These are phyloP conservation scores for Pampusana beccarii DNA, from an alignment of 2,113 vertebrate genomes.

Conservation along the genomic window DNA sequence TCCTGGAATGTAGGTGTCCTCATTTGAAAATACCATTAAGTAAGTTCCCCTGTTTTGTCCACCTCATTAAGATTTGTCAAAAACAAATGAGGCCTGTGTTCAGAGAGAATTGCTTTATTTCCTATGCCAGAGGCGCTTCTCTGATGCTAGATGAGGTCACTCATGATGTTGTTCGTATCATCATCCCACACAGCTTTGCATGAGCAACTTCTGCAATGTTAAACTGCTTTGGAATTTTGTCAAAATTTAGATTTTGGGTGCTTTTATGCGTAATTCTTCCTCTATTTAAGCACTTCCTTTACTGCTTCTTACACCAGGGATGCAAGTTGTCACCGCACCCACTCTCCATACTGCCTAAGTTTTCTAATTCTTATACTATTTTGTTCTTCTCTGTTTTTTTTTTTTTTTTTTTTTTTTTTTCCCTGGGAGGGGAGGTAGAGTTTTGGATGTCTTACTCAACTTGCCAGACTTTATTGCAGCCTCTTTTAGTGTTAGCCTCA, in stretches of 20 bases:
- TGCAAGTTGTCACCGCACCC: not conserved
- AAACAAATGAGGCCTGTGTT: not conserved
- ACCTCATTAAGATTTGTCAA: not conserved
- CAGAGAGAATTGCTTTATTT: constrained; percentile 2
- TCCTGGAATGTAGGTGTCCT: not conserved
- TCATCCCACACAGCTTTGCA: constrained; percentile 8
- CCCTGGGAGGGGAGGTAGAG: too few relatives aligned
- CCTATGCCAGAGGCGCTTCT: not conserved
- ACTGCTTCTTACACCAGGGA: not conserved
- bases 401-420: not conserved
- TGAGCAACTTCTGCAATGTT: not conserved
- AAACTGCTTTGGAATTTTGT: not conserved
- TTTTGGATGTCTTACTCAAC: not conserved
- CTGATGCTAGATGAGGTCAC: constrained; percentile 9
- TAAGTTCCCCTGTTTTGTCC: not conserved
- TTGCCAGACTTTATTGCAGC: constrained; percentile 2
- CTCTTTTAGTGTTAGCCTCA: constrained; percentile 22
- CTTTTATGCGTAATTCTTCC: not conserved
- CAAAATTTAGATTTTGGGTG: not conserved
- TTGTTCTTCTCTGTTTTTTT: not conserved
- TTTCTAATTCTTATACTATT: not conserved
- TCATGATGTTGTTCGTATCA: not conserved
- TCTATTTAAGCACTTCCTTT: not conserved
- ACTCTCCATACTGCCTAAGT: not conserved
- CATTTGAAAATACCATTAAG: not conserved